Conservation (phyloP, 2,888 invertebrate species). For the Rhogogaster chlorosoma region DNA sequence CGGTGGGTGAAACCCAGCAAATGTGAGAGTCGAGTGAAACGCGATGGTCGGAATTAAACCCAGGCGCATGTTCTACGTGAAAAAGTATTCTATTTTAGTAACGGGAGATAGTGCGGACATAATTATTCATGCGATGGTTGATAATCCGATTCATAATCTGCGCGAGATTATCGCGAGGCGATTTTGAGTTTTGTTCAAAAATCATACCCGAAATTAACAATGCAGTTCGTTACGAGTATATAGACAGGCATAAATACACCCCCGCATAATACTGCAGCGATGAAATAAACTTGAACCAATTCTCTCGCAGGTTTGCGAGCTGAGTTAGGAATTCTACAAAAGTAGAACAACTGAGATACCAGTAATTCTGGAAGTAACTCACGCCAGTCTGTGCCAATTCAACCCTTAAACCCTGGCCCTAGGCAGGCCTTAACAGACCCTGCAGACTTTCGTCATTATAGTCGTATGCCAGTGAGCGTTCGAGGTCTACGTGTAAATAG, state of each 20-base stretch:
- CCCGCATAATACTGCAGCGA: neutral
- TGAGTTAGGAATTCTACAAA: neutral
- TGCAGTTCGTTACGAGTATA: neutral
- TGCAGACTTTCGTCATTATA: conserved; percentile 4
- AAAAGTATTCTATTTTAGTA: conserved; percentile 20
- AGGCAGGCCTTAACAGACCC: conserved; percentile 12
- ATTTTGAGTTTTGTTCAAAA: neutral
- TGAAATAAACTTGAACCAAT: neutral
- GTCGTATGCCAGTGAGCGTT: conserved; percentile 8
- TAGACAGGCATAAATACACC: neutral
- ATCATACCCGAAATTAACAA: neutral
- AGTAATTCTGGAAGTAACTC: conserved; percentile 18
- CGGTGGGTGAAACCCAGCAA: neutral
- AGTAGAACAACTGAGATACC: neutral
- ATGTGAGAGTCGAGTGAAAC: neutral
- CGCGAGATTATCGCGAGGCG: neutral
- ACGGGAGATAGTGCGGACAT: neutral
- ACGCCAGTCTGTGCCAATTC: neutral
- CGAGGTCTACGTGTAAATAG: conserved; percentile 24
- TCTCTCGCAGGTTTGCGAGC: neutral
- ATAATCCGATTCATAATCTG: conserved; percentile 10
- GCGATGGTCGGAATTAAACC: neutral
- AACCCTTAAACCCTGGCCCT: neutral
- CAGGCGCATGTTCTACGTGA: neutral
- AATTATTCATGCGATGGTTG: conserved; percentile 12